Evolutionary conservation across 2,797 vertebrate species (phyloP).

Genomic region (Phalloptychus januarius): DNA sequence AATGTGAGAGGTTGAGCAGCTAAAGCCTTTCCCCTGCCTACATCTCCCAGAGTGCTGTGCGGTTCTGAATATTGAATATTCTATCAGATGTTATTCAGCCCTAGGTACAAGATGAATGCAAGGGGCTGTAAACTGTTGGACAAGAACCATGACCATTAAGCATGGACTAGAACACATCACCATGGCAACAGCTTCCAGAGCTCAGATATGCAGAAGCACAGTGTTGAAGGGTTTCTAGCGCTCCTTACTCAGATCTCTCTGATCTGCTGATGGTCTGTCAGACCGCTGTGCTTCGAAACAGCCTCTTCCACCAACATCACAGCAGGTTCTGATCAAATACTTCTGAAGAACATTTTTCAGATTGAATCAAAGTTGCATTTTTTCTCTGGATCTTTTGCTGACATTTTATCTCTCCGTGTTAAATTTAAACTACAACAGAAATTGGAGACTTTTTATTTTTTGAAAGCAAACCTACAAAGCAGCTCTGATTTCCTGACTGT

Average conservation of each 20-base stretch:
- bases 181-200: background rate
- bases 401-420: background rate
- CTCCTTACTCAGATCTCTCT: background rate
- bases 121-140: background rate
- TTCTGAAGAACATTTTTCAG: background rate
- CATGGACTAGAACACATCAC: background rate
- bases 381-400: background rate
- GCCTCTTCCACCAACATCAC: background rate
- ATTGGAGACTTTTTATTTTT: background rate
- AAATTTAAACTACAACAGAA: background rate
- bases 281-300: background rate
- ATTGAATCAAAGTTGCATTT: background rate
- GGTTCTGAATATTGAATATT: background rate
- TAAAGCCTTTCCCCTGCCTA: no score
- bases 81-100: no score
- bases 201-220: background rate
- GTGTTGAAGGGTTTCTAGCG: background rate
- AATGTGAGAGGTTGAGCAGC: no score
- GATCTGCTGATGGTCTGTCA: background rate
- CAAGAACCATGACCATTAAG: background rate
- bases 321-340: background rate
- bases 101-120: background rate
- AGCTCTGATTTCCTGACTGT: conserved; percentile 2
- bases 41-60: no score
- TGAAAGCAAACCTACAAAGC: background rate